A percentile compares a stretch with the other conserved stretches of the same genome.
These are phyloP conservation scores for Corythoichthys intestinalis DNA, from an alignment of 2,113 vertebrate species.

Conservation along the genomic window DNA sequence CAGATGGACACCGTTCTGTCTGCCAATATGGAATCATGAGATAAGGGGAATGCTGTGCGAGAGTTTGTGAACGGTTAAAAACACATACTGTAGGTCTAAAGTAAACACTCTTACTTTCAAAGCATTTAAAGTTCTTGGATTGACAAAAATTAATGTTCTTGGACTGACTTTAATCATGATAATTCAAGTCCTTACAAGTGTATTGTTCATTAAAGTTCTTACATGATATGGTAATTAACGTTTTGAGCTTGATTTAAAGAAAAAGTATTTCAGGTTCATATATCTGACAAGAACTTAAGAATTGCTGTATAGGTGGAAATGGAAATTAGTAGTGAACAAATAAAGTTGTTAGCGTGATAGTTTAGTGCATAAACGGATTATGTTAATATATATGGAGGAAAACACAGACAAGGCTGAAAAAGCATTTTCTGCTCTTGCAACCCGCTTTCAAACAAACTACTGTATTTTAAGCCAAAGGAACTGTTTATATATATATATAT, in stretches of 20 bases:
- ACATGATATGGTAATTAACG: neutral
- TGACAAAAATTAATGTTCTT: too few species aligned
- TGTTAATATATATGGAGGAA: too few species aligned
- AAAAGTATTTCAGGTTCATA: neutral
- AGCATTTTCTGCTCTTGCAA: too few species aligned
- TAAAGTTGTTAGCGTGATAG: neutral
- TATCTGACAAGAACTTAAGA: neutral
- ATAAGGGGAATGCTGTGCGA: constrained; percentile 17
- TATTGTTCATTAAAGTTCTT: neutral
- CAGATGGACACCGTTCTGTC: constrained; percentile 57
- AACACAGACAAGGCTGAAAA: too few species aligned
- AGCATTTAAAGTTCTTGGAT: too few species aligned
- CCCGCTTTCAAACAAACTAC: too few species aligned
- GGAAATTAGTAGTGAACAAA: neutral
- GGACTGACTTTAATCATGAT: too few species aligned
- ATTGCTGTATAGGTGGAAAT: neutral
- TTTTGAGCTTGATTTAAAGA: neutral
- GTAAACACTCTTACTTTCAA: too few species aligned
- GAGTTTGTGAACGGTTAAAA: constrained; percentile 8
- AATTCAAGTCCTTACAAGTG: neutral
- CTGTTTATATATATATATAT: too few species aligned
- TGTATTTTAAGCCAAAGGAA: too few species aligned
- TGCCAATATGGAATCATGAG: constrained; percentile 15
- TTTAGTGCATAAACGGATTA: neutral
- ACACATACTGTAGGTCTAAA: too few species aligned